Evolutionary conservation across 2,113 vertebrate genomes (phyloP).

Genomic region (Eudyptes chrysolophus): DNA sequence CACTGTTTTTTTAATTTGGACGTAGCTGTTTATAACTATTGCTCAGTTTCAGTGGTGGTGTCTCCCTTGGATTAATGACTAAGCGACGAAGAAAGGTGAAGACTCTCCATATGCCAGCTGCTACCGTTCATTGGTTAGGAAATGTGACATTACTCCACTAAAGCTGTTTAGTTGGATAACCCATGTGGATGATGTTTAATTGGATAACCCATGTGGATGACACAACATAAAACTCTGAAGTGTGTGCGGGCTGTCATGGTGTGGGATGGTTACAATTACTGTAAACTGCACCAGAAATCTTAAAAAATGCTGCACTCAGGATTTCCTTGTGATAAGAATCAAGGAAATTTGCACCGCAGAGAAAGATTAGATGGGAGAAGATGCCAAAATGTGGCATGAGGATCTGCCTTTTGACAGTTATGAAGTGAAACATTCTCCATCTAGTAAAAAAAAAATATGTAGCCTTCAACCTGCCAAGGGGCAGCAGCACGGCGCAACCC

Average conservation of each 20-base stretch:
- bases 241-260: accelerated
- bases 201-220: background rate
- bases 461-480: background rate
- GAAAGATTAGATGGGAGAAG: background rate
- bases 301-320: background rate
- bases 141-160: background rate
- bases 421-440: background rate
- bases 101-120: background rate
- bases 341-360: background rate
- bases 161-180: background rate
- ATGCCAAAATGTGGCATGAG: background rate
- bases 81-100: background rate
- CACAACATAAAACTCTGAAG: background rate
- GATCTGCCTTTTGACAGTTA: background rate
- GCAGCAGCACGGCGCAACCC: background rate
- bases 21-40: background rate
- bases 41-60: background rate
- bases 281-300: background rate
- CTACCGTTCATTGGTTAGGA: background rate
- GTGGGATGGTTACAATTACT: background rate
- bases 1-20: background rate
- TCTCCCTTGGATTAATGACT: background rate
- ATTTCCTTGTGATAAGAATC: conserved; percentile 6
- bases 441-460: background rate
- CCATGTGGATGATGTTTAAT: background rate